phyloP scores from a whole-genome alignment of 1,140 invertebrate genomes.

The Panagrolaimus sp. region DNA sequence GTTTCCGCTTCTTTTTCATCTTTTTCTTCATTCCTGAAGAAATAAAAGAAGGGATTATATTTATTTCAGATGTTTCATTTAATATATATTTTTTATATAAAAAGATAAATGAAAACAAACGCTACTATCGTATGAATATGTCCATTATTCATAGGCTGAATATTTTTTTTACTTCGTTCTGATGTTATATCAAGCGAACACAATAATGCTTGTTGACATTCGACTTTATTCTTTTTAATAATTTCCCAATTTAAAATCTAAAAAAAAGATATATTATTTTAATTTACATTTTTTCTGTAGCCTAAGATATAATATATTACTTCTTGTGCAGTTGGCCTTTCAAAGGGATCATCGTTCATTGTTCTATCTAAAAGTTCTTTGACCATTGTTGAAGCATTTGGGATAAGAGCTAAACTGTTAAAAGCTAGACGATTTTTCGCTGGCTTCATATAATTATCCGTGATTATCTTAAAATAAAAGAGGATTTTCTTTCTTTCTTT shows the following conservation, averaged over 20 bases:
- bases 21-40: not conserved
- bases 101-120: no score
- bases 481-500: no score
- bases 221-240: not conserved
- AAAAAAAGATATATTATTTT: not conserved
- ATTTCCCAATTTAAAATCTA: slow-evolving; percentile 14
- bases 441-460: slow-evolving; percentile 9
- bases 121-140: no score
- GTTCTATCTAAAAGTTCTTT: slow-evolving; percentile 23
- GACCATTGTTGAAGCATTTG: slow-evolving; percentile 5
- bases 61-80: no score
- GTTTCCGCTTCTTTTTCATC: not conserved
- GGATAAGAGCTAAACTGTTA: slow-evolving; percentile 18
- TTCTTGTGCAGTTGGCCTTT: slow-evolving; percentile 25
- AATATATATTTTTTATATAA: no score
- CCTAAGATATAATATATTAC: not conserved
- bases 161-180: no score
- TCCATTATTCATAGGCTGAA: no score
- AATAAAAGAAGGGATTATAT: no score
- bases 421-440: slow-evolving; percentile 15
- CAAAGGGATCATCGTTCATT: not conserved
- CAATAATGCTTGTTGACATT: not conserved
- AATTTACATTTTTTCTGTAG: not conserved
- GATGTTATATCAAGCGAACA: no score
- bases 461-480: slow-evolving; percentile 16